These are phyloP conservation scores for Apis dorsata DNA, from an alignment of 1,140 invertebrate species.

Conservation along the genomic window DNA sequence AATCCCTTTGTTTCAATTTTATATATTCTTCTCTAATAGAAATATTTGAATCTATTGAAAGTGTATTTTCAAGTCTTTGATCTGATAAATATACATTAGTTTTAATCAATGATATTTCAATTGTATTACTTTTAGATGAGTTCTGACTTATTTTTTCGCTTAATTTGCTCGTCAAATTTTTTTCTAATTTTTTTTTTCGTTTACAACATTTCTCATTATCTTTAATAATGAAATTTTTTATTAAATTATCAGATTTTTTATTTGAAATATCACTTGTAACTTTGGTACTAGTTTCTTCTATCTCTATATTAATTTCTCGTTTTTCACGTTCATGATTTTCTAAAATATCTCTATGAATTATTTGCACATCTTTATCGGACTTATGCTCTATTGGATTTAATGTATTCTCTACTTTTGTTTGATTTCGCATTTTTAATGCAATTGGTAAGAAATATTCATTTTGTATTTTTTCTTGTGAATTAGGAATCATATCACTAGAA, in stretches of 20 bases:
- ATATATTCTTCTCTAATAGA: constrained; percentile 47
- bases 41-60: constrained; percentile 57
- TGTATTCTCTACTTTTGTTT: constrained; percentile 57
- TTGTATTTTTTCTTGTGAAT: constrained; percentile 33
- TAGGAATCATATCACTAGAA: not conserved
- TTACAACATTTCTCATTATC: constrained; percentile 56
- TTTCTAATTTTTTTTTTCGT: constrained; percentile 9
- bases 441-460: constrained; percentile 68
- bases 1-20: constrained; percentile 70
- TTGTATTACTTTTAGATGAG: constrained; percentile 14
- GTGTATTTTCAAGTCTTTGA: constrained; percentile 60
- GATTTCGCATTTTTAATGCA: constrained; percentile 68
- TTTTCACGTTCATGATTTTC: constrained; percentile 71
- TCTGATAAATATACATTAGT: constrained; percentile 68
- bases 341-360: constrained; percentile 67
- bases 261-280: constrained; percentile 21
- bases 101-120: constrained; percentile 63
- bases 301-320: constrained; percentile 50
- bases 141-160: not conserved
- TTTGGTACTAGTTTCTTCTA: constrained; percentile 21
- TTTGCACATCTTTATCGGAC: constrained; percentile 46
- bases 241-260: constrained; percentile 27
- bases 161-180: not conserved
- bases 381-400: constrained; percentile 32
- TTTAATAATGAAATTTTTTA: constrained; percentile 25